Evolutionary conservation across 2,888 invertebrate genomes (phyloP), one percentile per base, ranked within the genome.

Genomic region (Diogma glabrata): DNA sequence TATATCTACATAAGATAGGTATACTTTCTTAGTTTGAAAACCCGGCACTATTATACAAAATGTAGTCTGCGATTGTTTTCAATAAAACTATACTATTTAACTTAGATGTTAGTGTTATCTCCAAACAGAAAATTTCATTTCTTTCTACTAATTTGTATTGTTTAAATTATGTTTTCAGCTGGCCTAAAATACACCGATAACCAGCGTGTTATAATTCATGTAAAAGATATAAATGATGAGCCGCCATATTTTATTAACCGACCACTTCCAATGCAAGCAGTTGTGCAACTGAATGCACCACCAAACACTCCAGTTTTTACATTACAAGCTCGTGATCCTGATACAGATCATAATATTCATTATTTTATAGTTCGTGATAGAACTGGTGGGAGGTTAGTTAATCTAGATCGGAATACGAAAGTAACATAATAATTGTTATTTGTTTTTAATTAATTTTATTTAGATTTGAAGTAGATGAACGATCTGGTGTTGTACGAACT

Each of bases 191-290:
- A 93, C 69, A 92, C 92, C 60, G 94, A 95, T 76, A 90, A 90
- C 72, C 90, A 94, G 69, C 82, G 94, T 49, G 91, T 95, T 50
- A 93, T 92, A 59, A 91, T 96, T 65, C 89, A 88, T 70, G 87
- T 96, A 58, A 87, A 89, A 65, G 95, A 96, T 70, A 88, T 94
- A 50, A 96, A 96, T 72, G 96, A 97, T 68, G 97, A 97, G 69
- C 86, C 89, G 2, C 70, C 97, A 1, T 90, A 92, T 70, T 96
- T 99, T 75, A 89, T 95, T 73, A 99, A 97, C 73, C 82, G 90
- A 2, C 97, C 97, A 0, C 73, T 91, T 57, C 97, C 97, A 16
- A 96, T 95, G 90, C 91, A 95, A 71, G 91, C 96, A 1, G 94
- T 96, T 54, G 94, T 96, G 1, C 93, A 95, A 64, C 77, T 93